Evolutionary conservation across 2,797 vertebrate genomes (phyloP), one percentile per base, ranked within the genome.

Genomic region (Myotis pilosus): DNA sequence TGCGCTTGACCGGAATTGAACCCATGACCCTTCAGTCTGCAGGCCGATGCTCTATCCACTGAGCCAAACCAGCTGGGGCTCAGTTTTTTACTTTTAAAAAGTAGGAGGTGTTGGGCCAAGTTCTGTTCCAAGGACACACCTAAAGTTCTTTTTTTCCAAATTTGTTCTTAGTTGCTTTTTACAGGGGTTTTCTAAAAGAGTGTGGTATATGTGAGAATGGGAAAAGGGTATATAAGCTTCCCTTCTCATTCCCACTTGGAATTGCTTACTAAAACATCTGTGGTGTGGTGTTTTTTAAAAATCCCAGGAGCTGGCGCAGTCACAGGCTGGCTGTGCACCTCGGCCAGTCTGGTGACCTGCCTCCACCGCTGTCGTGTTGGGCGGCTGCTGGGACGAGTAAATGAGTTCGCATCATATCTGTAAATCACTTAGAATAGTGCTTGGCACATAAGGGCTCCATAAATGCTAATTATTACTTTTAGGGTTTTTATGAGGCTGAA

Each of bases 401-500:
- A 38, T 44, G 71, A 60, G 64, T 49, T 38, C 4, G 1, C 22
- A 11, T 55, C 71, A n/a, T 57, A 13, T 51, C 78, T 74, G 44
- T 57, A 78, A 69, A 72, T 72, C 89, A 78, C 53, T 55, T 49
- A 44, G 82, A 92, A 30, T 30, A 36, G 74, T 47, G 51, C 55
- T 92, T 41, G 55, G 93, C 74, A 79, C 72, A 25, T 25, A 75
- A 91, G 66, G 64, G 51, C 74, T 83, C 86, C 44, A 28, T 72
- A 66, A 88, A 84, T 88, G 79, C 93, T 87, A 74, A 91, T 95
- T 82, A 71, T 85, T 90, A 81, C 78, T 88, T 87, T 74, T 49
- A 55, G 87, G 25, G 68, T 92, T 64, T 88, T 87, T 90, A 85
- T 74, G 88, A 95, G 88, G 68, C 78, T 92, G 92, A 92, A 92